Base-by-base conservation (phyloP, 2,113 vertebrate genomes). In the Dasyornis broadbenti region DNA sequence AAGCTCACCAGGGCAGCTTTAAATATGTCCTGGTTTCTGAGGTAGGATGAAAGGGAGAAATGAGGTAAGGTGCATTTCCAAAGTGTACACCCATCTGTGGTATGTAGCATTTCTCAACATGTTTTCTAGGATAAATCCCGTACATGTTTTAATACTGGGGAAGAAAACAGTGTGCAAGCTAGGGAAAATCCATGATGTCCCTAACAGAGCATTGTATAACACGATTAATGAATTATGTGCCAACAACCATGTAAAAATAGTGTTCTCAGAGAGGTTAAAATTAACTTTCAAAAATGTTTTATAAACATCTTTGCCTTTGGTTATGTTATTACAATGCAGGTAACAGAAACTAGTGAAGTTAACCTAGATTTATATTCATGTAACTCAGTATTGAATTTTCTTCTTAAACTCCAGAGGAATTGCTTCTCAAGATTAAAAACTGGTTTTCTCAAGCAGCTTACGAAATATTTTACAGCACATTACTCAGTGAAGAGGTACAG, bases 141-240 rank as follows among this genome's bases (percentile, higher is more conserved):
- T 24, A 11, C 4, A n/a, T 0, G 1, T 31, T 87, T 82, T 50
- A 72, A 35, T n/a, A 40, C 0, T 11, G 24, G 35, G 15, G n/a
- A 80, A 69, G 13, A 50, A 82, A 56, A 45, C 0, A 40, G 31
- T 7, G 23, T 14, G 47, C 26, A 59, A 94, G 20, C 31, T 23
- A 57, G 42, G 42, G 63, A 66, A 79, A 82, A 73, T 22, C 30
- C 0, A 2, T 39, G 50, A 76, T 2, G 2, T 23, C 28, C 19
- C 24, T 16, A 14, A 31, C 50, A 45, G n/a, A 70, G 33, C 27
- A 61, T 1, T 52, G 37, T 24, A 21, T 30, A 86, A 66, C 13
- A 15, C 2, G 21, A 93, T 60, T 35, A 72, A 64, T 15, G 53
- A 60, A 42, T 79, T 72, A 88, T 59, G 42, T 22, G 47, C 24